Evolutionary conservation across 1,140 invertebrate species (phyloP).

Genomic region (Magallana ariakensis): DNA sequence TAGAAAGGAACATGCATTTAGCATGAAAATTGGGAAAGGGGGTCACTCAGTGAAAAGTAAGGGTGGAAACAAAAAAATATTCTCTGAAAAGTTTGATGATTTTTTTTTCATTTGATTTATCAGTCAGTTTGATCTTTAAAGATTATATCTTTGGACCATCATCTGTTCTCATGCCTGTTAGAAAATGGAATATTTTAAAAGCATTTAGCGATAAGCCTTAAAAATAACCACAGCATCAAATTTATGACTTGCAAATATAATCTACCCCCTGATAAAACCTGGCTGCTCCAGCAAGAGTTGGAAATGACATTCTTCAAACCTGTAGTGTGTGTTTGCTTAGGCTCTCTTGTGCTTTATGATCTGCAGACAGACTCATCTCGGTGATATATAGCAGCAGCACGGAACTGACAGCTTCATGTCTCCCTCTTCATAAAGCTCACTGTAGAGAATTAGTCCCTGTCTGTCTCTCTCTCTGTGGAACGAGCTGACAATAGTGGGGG

Average conservation of each 20-base stretch:
- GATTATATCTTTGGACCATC: too few relatives aligned
- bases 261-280: neutral
- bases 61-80: too few relatives aligned
- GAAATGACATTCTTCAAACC: neutral
- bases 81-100: too few relatives aligned
- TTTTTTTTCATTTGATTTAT: too few relatives aligned
- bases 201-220: neutral
- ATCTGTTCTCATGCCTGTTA: neutral
- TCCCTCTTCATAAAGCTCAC: constrained; percentile 4
- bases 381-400: neutral
- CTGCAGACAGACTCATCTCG: neutral
- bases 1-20: too few relatives aligned
- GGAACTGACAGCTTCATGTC: neutral
- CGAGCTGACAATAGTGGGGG: neutral
- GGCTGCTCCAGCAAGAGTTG: too few relatives aligned
- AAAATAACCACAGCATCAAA: neutral
- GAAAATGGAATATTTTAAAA: neutral
- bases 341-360: neutral
- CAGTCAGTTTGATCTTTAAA: too few relatives aligned
- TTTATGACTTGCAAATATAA: neutral
- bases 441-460: neutral
- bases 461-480: neutral
- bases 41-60: too few relatives aligned
- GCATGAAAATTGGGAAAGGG: too few relatives aligned
- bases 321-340: neutral